Conservation (phyloP, 2,113 vertebrate genomes). For the Phycodurus eques region DNA sequence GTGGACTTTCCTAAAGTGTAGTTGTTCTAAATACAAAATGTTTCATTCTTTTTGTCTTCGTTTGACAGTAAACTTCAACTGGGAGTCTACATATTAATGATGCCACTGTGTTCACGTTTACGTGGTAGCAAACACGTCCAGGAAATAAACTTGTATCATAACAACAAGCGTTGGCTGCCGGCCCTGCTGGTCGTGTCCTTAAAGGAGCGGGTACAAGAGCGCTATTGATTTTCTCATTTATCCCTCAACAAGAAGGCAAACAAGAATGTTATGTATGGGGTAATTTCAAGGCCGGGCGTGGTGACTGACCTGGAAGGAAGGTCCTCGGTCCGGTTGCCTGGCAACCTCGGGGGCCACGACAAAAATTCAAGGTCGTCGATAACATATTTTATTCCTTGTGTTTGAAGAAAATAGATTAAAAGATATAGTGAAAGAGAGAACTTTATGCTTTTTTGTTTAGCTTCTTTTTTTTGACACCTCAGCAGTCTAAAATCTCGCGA, state of each 20-base stretch:
- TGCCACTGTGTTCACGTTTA: not conserved
- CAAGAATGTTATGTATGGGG: slow-evolving; percentile 7
- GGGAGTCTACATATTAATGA: not conserved
- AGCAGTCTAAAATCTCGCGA: not conserved
- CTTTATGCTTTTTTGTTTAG: no score
- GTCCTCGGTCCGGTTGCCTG: not conserved
- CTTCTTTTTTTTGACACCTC: not conserved
- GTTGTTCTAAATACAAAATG: no score
- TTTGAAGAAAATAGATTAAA: not conserved
- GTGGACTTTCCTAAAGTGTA: not conserved
- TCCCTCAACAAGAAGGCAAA: slow-evolving; percentile 3
- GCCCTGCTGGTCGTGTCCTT: not conserved
- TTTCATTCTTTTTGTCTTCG: no score
- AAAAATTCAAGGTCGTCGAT: not conserved
- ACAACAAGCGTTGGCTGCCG: not conserved
- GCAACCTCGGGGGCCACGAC: not conserved
- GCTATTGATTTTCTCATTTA: slow-evolving; percentile 8
- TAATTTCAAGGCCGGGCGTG: not conserved
- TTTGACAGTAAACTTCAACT: no score
- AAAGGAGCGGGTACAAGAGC: not conserved
- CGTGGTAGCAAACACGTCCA: not conserved
- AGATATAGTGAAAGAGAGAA: not conserved
- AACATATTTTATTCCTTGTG: not conserved
- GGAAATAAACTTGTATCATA: not conserved
- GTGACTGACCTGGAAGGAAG: not conserved